Evolutionary conservation across 2,113 vertebrate genomes (phyloP), one percentile per base, ranked within the genome.

Genomic region (Nestor notabilis): DNA sequence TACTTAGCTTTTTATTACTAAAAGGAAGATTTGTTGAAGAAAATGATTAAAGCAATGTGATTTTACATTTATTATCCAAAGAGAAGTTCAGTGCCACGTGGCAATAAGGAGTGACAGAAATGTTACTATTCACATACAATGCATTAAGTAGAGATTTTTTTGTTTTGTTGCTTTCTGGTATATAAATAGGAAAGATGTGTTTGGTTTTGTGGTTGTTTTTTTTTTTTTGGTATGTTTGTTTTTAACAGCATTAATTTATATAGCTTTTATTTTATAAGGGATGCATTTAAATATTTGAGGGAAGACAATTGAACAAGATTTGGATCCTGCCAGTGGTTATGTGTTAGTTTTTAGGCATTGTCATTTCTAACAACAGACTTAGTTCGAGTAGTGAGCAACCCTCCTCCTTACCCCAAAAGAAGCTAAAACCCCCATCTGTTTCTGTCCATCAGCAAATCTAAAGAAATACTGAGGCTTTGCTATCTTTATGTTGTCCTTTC

Each of bases 211-310:
- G 39, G 8, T 39, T 39, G 0, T 8, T 28, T 56, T 55, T 55
- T 7, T 2, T 1, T 2, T 6, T 25, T 29, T 33, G 19, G 24
- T 33, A 8, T 20, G 2, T 0, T 4, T 7, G 6, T 29, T 41
- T n/a, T 43, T 20, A 9, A 6, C 13, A 58, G 21, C 2, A 5
- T 78, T 80, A 68, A 46, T 90, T 72, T 70, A 24, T 63, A 13
- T 77, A 33, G 11, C 27, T 69, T 77, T 49, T 61, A 29, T 68
- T 81, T 47, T 23, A 8, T 70, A 63, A 56, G 18, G 16, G 60
- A 39, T 53, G 5, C 37, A 58, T 71, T 78, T 79, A 71, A 76
- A 13, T 86, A 82, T 82, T 79, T 88, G 50, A 66, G 43, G 41
- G 35, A 82, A 68, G 50, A 50, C 28, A 61, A 18, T 23, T 28